Evolutionary conservation across 2,888 invertebrate species (phyloP), one percentile per base, ranked within the genome.

Genomic region (Unio pictorum): DNA sequence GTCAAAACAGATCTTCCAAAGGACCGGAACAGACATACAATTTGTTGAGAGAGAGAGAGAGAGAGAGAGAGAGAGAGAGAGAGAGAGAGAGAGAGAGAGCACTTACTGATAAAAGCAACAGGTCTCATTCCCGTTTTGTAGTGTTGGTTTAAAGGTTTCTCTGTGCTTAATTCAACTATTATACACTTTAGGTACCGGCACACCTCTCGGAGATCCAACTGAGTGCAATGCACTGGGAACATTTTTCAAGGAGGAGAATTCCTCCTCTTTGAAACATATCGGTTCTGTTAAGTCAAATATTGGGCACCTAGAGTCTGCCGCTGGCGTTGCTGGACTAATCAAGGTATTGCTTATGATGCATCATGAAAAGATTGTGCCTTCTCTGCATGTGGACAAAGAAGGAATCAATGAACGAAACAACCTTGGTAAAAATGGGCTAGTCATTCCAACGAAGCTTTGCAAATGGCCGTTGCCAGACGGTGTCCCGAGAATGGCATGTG

Each of bases 261-360:
- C 18, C 60, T 60, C 28, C 20, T 26, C 17, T 60, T 60, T 45
- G 1, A 26, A 30, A 26, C 28, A 67, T 28, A 65, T 85, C 11
- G 85, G 85, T 1, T 86, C 85, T 1, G 83, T 83, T 4, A 84
- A 84, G 69, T 81, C 84, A 26, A 86, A 84, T 64, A 83, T 86
- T 57, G 85, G 85, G 11, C 85, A 86, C 64, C 68, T 78, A n/a
- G 84, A 84, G 67, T 78, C 84, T 2, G 82, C 81, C 0, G 82
- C 85, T 3, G 85, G 84, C 0, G 78, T 80, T 11, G 82, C 83
- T 3, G 82, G 82, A 1, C 66, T 86, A 0, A 81, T 86, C 45
- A 86, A 84, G 62, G 79, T 83, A 8, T 62, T 83, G 54, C 69
- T 86, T 26, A 84, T 83, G 83, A 80, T 83, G 78, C 76, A 80